Evolutionary conservation across 2,797 vertebrate genomes (phyloP).

Genomic region (Sebastes taczanowskii): DNA sequence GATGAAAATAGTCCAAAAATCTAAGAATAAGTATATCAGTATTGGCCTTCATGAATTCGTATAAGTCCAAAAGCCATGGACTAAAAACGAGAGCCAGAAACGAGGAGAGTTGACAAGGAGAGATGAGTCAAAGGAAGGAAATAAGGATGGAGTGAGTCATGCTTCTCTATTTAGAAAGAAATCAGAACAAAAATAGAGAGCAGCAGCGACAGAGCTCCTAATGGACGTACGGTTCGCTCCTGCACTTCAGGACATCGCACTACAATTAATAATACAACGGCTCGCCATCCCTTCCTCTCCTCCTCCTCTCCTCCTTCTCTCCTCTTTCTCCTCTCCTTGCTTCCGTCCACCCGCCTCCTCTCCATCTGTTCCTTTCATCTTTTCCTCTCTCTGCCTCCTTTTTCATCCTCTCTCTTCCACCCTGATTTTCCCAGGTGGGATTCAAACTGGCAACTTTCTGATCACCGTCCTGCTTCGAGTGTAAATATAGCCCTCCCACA

Average conservation of each 20-base stretch:
- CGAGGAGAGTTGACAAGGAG: not conserved
- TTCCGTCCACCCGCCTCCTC: slow-evolving; percentile 38
- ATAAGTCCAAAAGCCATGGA: not conserved
- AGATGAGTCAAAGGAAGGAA: slow-evolving; percentile 7
- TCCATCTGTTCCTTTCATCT: slow-evolving; percentile 59
- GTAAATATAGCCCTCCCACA: slow-evolving; percentile 9
- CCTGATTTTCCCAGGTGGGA: slow-evolving; percentile 31
- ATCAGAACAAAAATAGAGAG: slow-evolving; percentile 48
- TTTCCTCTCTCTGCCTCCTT: not conserved
- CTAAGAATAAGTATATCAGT: not conserved
- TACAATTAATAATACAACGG: slow-evolving; percentile 72
- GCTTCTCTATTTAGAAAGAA: slow-evolving; percentile 57
- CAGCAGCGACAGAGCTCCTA: slow-evolving; percentile 41
- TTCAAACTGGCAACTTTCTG: slow-evolving; percentile 41
- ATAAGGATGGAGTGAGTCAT: slow-evolving; percentile 52
- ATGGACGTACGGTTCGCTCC: slow-evolving; percentile 55
- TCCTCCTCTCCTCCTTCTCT: slow-evolving; percentile 8
- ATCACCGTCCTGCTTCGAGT: slow-evolving; percentile 13
- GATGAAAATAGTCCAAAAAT: not conserved
- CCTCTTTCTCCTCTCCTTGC: slow-evolving; percentile 3
- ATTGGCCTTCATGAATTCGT: not conserved
- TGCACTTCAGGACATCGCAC: slow-evolving; percentile 64
- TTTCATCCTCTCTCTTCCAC: slow-evolving; percentile 13
- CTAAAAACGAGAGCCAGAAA: not conserved
- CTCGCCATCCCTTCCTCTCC: slow-evolving; percentile 30